Conservation (phyloP, 1,140 invertebrate species). For the Periplaneta americana region DNA sequence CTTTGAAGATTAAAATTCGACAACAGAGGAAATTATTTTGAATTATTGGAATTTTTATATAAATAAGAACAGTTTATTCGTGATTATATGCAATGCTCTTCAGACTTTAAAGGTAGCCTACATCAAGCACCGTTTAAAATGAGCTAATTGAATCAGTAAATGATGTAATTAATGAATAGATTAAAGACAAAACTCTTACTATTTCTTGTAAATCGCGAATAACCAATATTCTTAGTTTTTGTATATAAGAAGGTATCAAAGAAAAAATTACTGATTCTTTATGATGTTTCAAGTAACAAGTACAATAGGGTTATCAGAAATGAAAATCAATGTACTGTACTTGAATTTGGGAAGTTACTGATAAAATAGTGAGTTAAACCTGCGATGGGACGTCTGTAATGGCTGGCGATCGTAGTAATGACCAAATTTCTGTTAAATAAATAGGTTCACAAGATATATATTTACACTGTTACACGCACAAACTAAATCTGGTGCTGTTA, state of each 20-base stretch:
- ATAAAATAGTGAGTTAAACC: background rate
- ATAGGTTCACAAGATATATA: background rate
- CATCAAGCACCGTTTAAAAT: background rate
- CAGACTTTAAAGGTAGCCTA: background rate
- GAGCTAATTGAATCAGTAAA: background rate
- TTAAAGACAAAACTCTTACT: no score
- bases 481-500: background rate
- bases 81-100: no score
- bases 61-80: no score
- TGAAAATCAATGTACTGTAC: no score
- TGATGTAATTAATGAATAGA: no score
- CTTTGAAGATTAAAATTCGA: background rate
- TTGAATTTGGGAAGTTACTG: background rate
- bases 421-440: background rate
- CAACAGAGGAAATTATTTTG: background rate
- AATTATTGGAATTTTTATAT: background rate
- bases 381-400: background rate
- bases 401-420: background rate
- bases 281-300: no score
- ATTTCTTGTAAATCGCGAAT: no score
- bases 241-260: no score
- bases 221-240: no score
- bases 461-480: background rate
- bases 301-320: no score
- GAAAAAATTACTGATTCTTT: no score